These are phyloP conservation scores for Meriones psammophilus DNA, from an alignment of 2,797 vertebrate species.

Conservation along the genomic window DNA sequence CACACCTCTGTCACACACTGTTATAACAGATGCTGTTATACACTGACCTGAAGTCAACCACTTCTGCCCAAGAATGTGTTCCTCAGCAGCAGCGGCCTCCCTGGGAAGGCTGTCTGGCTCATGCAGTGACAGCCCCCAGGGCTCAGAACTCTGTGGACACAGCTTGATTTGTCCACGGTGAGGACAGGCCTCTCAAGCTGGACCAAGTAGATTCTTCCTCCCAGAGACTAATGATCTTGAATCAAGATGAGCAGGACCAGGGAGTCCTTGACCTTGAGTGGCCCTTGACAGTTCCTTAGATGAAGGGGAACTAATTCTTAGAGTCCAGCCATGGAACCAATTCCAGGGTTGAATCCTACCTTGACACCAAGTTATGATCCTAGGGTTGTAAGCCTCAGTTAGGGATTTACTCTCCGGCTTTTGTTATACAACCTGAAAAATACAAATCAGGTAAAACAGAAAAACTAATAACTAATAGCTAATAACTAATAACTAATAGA, in stretches of 20 bases:
- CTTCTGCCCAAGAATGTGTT: not conserved
- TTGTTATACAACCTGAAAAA: not conserved
- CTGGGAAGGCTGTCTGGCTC: not conserved
- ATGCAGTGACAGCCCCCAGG: not conserved
- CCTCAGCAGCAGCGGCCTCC: not conserved
- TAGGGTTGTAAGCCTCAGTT: not conserved
- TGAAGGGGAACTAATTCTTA: not conserved
- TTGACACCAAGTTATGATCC: not conserved
- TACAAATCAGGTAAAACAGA: not conserved
- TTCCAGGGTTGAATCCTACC: not conserved
- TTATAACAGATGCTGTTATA: not conserved
- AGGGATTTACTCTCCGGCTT: not conserved
- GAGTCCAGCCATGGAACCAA: not conserved
- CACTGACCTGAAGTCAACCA: not conserved
- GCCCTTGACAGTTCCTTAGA: not conserved
- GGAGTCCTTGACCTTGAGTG: not conserved
- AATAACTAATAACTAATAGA: too few species aligned
- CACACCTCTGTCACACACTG: not conserved
- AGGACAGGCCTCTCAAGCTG: not conserved
- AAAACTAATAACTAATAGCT: too few species aligned
- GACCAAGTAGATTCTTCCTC: not conserved
- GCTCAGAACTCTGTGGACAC: not conserved
- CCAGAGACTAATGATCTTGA: not conserved
- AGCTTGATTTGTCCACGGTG: not conserved
- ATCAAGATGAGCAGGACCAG: not conserved